Base-by-base conservation (phyloP, 1,140 invertebrate genomes). In the Spodoptera frugiperda region DNA sequence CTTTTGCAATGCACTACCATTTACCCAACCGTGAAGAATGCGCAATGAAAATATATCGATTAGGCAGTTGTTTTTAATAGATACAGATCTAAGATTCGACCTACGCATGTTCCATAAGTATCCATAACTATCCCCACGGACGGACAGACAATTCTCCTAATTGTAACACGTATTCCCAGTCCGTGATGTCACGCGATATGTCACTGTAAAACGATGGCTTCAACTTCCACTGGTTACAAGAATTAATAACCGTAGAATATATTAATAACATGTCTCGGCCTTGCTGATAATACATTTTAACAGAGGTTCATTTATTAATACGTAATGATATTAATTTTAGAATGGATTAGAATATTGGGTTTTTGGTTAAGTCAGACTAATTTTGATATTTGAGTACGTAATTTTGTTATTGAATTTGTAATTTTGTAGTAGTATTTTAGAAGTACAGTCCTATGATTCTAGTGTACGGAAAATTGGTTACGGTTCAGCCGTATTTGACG, bases 131-230 rank as follows among this genome's bases (percentile, higher is more conserved):
- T 68, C 63, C 63, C 48, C 51, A 5, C 15, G 63, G 63, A 51
- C 48, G 63, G 19, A 67, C 46, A 19, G 63, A 67, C 46, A 67
- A 65, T 68, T 49, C 63, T 68, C 63, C 21, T 68, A 68, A 68
- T 68, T 68, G 51, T 68, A 51, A 68, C 19, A 46, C 51, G 51
- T 51, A 51, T 68, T 68, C 48, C 63, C 63, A 30, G 63, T 48
- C 21, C 63, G 33, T 49, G 19, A 51, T 68, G 63, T 68, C 63
- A 68, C 63, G 63, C 63, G 63, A 68, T 68, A 48, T 51, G 63
- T 68, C 63, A 51, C 51, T 68, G 63, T 51, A 19, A 68, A 68
- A 68, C 48, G 44, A 6, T 51, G 14, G 44, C 48, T 65, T 68
- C 46, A 68, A 68, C 44, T 68, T 68, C 51, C 33, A 51, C 63